Base-by-base conservation (phyloP, 2,797 vertebrate species). In the Melanotaenia nigrans region DNA sequence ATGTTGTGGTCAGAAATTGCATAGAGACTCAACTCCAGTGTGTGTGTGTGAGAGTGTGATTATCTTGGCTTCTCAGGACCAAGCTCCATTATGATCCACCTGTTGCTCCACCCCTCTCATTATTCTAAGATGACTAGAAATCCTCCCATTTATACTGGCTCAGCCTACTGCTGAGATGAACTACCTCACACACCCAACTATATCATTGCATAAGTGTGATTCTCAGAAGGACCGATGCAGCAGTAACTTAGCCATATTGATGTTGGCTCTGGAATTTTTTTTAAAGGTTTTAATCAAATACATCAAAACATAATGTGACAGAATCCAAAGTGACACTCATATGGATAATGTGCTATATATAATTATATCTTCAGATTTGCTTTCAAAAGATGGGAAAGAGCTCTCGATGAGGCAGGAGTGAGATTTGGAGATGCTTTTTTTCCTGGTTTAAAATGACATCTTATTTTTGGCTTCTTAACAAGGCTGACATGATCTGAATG, bases 391-490 rank as follows among this genome's bases (percentile, higher is more conserved):
- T 57, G 33, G 40, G 33, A 64, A 70, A 54, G 25, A 68, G 30
- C 40, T 62, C 56, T 66, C 59, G 54, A 42, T 72, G 76, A 70
- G 73, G 60, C 59, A 61, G 4, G 78, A 59, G 80, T 75, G 55
- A 83, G 68, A 73, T 80, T 76, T 79, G 36, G 32, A 80, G 54
- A 84, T 18, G 9, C 63, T 74, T 77, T 82, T 66, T 77, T 55
- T 81, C 67, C 65, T 22, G 35, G 61, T 83, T 82, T 81, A 75
- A 88, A 86, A 85, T 84, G 79, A 85, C 83, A 88, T 84, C 55
- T 86, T 85, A 86, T 90, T 90, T 84, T 84, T 81, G 73, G 60
- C 59, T 72, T 83, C 77, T 83, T 89, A 79, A 84, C 75, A 45
- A 68, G 28, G 57, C 18, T 72, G 80, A 85, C 68, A 82, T 82